Percentiles rank a stretch among this genome's conserved stretches.
phyloP scores from a whole-genome alignment of 2,113 vertebrate genomes.

The Lepus europaeus region DNA sequence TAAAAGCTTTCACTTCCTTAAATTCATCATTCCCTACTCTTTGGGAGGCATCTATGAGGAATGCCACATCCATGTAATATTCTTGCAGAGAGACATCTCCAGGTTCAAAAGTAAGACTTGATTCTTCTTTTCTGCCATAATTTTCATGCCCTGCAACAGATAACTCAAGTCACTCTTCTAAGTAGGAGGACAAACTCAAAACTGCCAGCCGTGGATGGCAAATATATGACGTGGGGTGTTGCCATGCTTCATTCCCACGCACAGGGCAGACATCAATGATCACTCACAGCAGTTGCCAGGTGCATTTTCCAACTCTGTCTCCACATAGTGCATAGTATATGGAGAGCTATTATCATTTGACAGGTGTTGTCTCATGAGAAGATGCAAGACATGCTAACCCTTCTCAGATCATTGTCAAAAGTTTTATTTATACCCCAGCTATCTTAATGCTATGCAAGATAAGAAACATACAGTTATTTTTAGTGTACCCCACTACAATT shows the following conservation, averaged over 20 bases:
- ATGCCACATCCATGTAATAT: constrained; percentile 82
- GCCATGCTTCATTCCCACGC: background rate
- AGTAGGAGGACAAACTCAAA: constrained; percentile 33
- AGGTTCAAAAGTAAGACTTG: background rate
- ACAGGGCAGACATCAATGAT: background rate
- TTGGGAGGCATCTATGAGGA: constrained; percentile 82
- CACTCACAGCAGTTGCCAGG: background rate
- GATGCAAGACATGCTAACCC: background rate
- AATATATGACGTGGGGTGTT: background rate
- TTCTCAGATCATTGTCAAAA: constrained; percentile 45
- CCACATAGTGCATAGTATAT: background rate
- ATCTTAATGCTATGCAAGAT: background rate
- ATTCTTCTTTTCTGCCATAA: constrained; percentile 54
- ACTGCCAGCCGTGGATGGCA: background rate
- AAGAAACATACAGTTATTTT: background rate
- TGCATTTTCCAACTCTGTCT: background rate
- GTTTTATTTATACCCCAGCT: background rate
- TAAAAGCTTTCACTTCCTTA: constrained; percentile 74
- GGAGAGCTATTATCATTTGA: background rate
- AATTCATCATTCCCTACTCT: constrained; percentile 72
- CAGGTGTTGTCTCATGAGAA: background rate
- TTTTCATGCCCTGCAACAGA: constrained; percentile 75
- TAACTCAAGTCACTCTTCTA: constrained; percentile 62
- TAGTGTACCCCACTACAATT: background rate
- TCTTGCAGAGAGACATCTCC: constrained; percentile 45